phyloP scores from a whole-genome alignment of 2,797 vertebrate species.

The Hemitrygon akajei region DNA sequence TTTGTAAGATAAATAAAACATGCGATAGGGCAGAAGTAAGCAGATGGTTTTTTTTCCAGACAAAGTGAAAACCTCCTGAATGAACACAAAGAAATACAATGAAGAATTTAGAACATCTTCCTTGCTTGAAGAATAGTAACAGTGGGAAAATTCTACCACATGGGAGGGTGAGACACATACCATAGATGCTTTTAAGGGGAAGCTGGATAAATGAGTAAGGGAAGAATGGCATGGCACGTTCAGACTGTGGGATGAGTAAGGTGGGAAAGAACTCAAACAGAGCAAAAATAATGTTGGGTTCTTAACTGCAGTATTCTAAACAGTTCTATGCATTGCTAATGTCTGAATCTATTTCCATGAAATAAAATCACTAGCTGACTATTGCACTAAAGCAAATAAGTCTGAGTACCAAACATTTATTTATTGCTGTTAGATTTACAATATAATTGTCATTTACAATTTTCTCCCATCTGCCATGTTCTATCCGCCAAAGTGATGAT shows the following conservation, averaged over 20 bases:
- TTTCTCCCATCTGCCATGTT: slow-evolving; percentile 12
- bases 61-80: not conserved
- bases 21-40: not conserved
- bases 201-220: not conserved
- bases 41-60: not conserved
- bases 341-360: not conserved
- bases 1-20: not conserved
- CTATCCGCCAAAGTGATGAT: not conserved
- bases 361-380: not conserved
- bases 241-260: not conserved
- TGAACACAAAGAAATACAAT: not conserved
- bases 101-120: not conserved
- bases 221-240: not conserved
- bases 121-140: not conserved
- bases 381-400: not conserved
- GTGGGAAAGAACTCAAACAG: not conserved
- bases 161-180: not conserved
- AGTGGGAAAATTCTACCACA: not conserved
- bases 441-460: not conserved
- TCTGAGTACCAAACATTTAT: not conserved
- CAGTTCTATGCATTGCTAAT: not conserved
- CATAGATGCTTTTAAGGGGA: not conserved
- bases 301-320: not conserved
- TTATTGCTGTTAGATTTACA: not conserved
- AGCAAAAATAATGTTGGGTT: no score